Conservation (phyloP, 2,113 vertebrate species). For the Mionectes macconnelli region DNA sequence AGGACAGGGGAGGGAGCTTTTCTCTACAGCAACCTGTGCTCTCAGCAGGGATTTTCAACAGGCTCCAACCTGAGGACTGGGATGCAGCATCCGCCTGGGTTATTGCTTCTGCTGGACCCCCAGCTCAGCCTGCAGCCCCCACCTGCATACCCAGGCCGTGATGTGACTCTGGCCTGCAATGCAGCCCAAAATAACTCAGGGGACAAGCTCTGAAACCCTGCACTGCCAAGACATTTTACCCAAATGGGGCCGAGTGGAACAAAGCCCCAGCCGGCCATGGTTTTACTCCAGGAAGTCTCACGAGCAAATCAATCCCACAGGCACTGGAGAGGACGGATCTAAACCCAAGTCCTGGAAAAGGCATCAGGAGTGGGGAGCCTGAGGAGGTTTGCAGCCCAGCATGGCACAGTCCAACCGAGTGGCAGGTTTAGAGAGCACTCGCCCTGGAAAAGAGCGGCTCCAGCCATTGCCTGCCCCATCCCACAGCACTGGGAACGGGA, state of each 20-base stretch:
- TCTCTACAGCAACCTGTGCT: background rate
- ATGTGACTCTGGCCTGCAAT: background rate
- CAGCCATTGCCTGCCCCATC: background rate
- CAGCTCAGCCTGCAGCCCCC: background rate
- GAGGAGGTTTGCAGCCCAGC: background rate
- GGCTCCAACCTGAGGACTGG: background rate
- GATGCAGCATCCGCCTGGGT: background rate
- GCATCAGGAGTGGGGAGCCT: accelerated
- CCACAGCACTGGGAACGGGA: accelerated
- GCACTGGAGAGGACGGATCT: background rate
- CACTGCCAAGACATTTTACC: background rate
- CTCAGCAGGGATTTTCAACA: background rate
- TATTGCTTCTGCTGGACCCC: background rate
- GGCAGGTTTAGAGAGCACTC: accelerated
- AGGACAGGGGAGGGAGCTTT: background rate
- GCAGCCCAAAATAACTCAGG: background rate
- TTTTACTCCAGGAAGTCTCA: background rate
- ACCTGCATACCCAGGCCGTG: background rate
- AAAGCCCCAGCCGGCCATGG: background rate
- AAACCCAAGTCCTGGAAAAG: background rate
- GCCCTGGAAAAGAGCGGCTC: accelerated
- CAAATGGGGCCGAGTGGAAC: accelerated
- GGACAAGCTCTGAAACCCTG: background rate
- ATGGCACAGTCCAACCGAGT: accelerated
- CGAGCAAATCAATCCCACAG: background rate